Base-by-base conservation (phyloP, 1,140 invertebrate species). In the Drosophila sp. region DNA sequence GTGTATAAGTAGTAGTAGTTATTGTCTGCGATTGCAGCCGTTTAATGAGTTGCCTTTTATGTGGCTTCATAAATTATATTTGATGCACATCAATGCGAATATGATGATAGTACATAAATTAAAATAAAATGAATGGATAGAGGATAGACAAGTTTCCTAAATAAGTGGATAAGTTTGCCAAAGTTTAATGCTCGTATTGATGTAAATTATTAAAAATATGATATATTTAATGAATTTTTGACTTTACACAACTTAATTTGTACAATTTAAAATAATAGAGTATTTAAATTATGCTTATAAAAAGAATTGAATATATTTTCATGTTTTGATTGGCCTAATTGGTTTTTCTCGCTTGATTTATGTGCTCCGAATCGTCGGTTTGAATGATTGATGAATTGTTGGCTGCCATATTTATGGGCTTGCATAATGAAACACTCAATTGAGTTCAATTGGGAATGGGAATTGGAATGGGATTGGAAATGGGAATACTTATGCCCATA, bases 301-400 rank as follows among this genome's bases (percentile, higher is more conserved):
- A 45, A 27, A 45, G 14, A 43, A 41, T 38, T 13, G 48, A 36
- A 32, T 66, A 53, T 29, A 5, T 45, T 29, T 54, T 41, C 29
- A 18, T 73, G 14, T 77, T 80, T 80, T 71, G 67, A 80, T 84
- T 84, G 80, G 62, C 61, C 66, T 79, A 63, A 83, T 83, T 82
- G 80, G 62, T 57, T 34, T 51, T 69, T 67, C 48, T 51, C 43
- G 58, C 51, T 57, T 74, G 72, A 74, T 74, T 74, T 70, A 74
- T 74, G 66, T 45, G 58, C 43, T 27, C 32, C 50, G 34, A 25
- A 74, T 61, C 54, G 70, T 18, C 63, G 40, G 38, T 57, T 43
- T 45, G 48, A 59, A 54, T 86, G 81, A 84, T 86, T 84, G 80
- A 84, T 86, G 80, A 57, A 76, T 71, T 58, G 27, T 53, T 58